Evolutionary conservation across 2,888 invertebrate species (phyloP).

Genomic region (Tachina fera): DNA sequence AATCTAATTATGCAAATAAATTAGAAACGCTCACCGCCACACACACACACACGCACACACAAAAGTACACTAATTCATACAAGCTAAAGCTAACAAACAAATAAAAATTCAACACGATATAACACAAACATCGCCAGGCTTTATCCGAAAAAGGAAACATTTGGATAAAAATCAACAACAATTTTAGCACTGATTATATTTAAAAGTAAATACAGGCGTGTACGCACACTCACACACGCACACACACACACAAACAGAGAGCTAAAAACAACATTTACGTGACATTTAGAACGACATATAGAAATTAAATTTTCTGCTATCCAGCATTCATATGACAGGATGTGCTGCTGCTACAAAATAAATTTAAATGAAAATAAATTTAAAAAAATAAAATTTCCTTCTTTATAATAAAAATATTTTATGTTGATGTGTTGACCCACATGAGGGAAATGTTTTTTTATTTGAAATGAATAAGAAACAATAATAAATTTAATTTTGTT

Average conservation of each 20-base stretch:
- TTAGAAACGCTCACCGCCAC: conserved; percentile 31
- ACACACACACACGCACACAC: not conserved
- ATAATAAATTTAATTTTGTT: not conserved
- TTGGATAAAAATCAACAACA: conserved; percentile 8
- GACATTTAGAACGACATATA: conserved; percentile 33
- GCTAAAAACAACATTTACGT: conserved; percentile 24
- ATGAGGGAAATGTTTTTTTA: not conserved
- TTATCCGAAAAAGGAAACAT: not conserved
- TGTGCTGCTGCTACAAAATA: not conserved
- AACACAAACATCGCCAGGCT: conserved; percentile 10
- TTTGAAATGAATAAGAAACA: not conserved
- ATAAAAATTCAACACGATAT: not conserved
- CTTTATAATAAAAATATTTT: not conserved
- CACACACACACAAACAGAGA: not conserved
- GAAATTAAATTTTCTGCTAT: conserved; percentile 35
- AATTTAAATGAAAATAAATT: conserved; percentile 11
- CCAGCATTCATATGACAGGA: conserved; percentile 15
- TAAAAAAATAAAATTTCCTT: not conserved
- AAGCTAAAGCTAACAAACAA: not conserved
- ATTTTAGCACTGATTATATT: conserved; percentile 25
- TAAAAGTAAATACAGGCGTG: conserved; percentile 20
- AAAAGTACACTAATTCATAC: not conserved
- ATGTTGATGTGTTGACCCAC: not conserved
- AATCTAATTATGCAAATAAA: conserved; percentile 62
- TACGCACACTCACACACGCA: not conserved